Evolutionary conservation across 2,888 invertebrate species (phyloP).

Genomic region (Drosophila gaucha): DNA sequence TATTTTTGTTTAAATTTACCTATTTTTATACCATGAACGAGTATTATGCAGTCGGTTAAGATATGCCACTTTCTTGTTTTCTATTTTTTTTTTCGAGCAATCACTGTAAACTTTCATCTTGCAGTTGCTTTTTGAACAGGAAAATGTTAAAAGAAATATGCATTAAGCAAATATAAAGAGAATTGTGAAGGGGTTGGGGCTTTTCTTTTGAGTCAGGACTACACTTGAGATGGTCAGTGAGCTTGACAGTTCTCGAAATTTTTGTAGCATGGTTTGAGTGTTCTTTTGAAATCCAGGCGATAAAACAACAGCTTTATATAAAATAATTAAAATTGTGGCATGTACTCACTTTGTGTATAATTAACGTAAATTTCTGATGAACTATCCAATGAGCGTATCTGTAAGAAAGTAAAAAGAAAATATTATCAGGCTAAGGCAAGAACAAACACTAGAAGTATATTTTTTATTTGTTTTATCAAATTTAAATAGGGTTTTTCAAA

Average conservation of each 20-base stretch:
- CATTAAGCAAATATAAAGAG: constrained; percentile 8
- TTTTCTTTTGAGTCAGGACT: background rate
- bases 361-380: no score
- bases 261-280: no score
- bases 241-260: background rate
- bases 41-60: no score
- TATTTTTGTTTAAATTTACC: no score
- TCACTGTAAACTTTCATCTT: background rate
- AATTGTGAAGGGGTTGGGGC: background rate
- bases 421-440: background rate
- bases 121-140: background rate
- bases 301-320: no score
- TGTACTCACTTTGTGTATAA: background rate
- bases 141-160: constrained; percentile 1
- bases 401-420: background rate
- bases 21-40: no score
- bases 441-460: no score
- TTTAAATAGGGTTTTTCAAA: no score
- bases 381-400: background rate
- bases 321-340: background rate
- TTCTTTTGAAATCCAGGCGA: no score
- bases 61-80: no score
- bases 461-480: no score
- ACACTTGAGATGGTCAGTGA: background rate
- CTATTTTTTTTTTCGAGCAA: background rate